Conservation (phyloP, 2,797 vertebrate genomes). For the Megaceryle alcyon region DNA sequence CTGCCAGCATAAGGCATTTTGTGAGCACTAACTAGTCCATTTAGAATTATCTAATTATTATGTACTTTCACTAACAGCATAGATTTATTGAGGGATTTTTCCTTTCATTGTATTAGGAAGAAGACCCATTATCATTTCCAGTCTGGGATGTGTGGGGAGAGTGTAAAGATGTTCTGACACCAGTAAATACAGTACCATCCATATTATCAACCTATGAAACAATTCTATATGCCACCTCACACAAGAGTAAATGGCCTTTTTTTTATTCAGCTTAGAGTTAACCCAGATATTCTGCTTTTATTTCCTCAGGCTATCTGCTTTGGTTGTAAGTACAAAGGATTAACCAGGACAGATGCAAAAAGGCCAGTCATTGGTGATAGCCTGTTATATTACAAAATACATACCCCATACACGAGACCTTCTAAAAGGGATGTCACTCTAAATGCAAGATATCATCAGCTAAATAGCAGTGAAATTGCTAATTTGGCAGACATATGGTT, state of each 20-base stretch:
- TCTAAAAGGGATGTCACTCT: not conserved
- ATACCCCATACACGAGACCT: not conserved
- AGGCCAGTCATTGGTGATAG: not conserved
- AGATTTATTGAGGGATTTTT: not conserved
- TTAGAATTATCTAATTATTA: not conserved
- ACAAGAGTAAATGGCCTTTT: not conserved
- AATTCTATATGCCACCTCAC: not conserved
- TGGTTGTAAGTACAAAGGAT: not conserved
- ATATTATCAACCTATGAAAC: not conserved
- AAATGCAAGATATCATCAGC: slow-evolving; percentile 15
- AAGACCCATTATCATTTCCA: not conserved
- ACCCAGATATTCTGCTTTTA: not conserved
- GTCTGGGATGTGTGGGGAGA: not conserved
- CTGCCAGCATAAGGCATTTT: not conserved
- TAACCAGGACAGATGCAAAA: not conserved
- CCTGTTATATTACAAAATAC: not conserved
- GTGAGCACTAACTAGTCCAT: not conserved
- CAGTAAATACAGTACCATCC: not conserved
- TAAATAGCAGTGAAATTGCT: slow-evolving; percentile 45
- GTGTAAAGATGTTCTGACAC: not conserved
- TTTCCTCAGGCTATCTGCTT: not conserved
- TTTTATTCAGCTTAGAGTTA: not conserved
- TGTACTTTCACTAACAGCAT: not conserved
- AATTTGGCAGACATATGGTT: slow-evolving; percentile 42
- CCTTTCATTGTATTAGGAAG: not conserved